Conservation (phyloP, 2,113 vertebrate genomes). For the Sebastes fasciatus region DNA sequence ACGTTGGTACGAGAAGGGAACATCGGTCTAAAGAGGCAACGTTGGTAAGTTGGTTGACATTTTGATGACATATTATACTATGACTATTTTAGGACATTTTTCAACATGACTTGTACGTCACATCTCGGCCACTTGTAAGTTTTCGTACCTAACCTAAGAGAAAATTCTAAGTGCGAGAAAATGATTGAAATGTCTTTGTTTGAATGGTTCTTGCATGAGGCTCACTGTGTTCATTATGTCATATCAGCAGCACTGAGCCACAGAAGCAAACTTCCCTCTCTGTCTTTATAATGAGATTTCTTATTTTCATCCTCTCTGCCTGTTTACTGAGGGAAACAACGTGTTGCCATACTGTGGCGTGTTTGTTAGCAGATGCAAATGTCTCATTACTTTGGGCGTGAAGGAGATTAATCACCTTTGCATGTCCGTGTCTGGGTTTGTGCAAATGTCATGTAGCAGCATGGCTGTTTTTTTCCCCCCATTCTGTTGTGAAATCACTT, state of each 20-base stretch:
- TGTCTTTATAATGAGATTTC: conserved; percentile 22
- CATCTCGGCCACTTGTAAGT: no score
- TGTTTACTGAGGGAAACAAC: conserved; percentile 32
- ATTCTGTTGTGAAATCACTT: neutral
- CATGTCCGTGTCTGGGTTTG: conserved; percentile 31
- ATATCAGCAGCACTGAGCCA: neutral
- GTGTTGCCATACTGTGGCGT: conserved; percentile 6
- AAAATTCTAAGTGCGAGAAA: neutral
- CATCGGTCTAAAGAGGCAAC: no score
- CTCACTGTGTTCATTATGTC: neutral
- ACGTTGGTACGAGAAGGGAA: no score
- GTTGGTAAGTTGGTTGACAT: no score
- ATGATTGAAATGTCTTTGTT: neutral
- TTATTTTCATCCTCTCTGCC: conserved; percentile 31
- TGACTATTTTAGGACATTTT: no score
- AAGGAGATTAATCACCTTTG: conserved; percentile 46
- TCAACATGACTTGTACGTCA: no score
- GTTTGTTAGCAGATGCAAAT: conserved; percentile 48
- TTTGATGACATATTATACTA: no score
- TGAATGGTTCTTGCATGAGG: neutral
- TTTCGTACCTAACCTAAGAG: neutral
- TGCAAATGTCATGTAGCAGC: conserved; percentile 11
- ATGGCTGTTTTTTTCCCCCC: neutral
- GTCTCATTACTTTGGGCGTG: conserved; percentile 41
- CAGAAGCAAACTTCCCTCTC: neutral